Conservation (phyloP, 2,113 vertebrate species). For the Melanocharis versteri region DNA sequence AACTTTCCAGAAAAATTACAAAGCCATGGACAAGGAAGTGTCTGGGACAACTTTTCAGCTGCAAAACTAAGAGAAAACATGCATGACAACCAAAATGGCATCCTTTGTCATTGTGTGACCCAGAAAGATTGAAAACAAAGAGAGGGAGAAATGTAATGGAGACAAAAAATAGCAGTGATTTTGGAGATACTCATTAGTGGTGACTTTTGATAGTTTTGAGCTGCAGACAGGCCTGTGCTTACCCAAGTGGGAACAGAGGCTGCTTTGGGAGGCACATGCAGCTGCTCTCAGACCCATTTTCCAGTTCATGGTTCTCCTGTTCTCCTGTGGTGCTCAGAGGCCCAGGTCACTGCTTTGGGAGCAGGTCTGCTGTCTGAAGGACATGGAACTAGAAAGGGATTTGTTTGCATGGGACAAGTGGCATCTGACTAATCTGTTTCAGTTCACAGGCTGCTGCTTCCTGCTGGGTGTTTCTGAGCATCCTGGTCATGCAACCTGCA, state of each 20-base stretch:
- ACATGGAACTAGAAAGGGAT: neutral
- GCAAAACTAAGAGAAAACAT: neutral
- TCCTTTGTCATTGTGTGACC: neutral
- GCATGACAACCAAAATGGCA: neutral
- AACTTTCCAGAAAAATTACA: neutral
- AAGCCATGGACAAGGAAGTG: neutral
- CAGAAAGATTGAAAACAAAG: neutral
- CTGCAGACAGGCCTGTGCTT: neutral
- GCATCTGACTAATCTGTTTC: neutral
- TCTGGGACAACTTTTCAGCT: neutral
- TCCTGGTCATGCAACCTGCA: neutral
- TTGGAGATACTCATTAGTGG: neutral
- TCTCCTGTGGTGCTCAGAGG: neutral
- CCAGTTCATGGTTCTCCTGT: neutral
- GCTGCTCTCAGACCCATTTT: neutral
- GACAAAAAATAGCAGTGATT: neutral
- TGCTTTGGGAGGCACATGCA: neutral
- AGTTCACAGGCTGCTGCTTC: neutral
- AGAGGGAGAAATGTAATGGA: neutral
- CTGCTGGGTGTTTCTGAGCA: neutral
- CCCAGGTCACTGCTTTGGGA: neutral
- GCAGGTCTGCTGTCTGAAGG: neutral
- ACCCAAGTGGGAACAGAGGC: neutral
- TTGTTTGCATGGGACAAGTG: neutral
- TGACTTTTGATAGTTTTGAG: neutral